A percentile compares a stretch with the other conserved stretches of the same genome.
These are phyloP conservation scores for human (Homo sapiens) DNA, from an alignment of 2,113 vertebrate species.

Conservation along the genomic window GRCh38 chr20:51620501-51621000, in stretches of 20 bases:
- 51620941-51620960: too few relatives aligned
- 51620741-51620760: accelerated
- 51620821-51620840: accelerated
- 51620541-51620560: accelerated
- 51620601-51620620: neutral
- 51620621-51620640: too few relatives aligned
- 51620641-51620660: too few relatives aligned
- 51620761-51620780: accelerated
- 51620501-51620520: neutral
- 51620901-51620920: too few relatives aligned
- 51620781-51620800: neutral
- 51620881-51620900: too few relatives aligned
- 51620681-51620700: neutral
- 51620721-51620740: neutral
- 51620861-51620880: too few relatives aligned
- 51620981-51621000: too few relatives aligned
- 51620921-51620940: too few relatives aligned
- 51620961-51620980: too few relatives aligned
- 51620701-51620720: neutral
- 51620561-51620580: accelerated
- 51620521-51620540: neutral
- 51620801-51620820: accelerated
- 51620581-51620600: accelerated
- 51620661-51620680: neutral
- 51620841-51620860: accelerated